Conservation (phyloP, 1,140 invertebrate species). For the Pomacea maculata region DNA sequence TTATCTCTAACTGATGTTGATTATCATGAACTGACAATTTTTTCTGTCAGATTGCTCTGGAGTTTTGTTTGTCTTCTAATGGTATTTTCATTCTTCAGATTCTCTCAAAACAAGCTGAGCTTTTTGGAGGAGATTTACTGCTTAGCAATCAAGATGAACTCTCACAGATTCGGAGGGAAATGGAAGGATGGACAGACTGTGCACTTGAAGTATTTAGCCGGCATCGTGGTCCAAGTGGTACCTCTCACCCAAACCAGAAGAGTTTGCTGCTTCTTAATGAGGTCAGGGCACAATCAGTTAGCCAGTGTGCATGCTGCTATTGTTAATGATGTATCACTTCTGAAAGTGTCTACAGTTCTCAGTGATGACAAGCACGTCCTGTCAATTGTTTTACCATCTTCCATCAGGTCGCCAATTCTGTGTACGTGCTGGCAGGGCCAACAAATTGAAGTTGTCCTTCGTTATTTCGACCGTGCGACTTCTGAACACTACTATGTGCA, state of each 20-base stretch:
- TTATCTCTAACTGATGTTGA: too few relatives aligned
- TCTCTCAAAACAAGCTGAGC: constrained; percentile 51
- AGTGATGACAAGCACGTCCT: too few relatives aligned
- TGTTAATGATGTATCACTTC: neutral
- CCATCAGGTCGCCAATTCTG: too few relatives aligned
- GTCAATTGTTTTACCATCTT: too few relatives aligned
- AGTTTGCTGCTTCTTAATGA: constrained; percentile 58
- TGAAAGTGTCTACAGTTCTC: too few relatives aligned
- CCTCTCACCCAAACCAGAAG: constrained; percentile 51
- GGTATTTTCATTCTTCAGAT: constrained; percentile 35
- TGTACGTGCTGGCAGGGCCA: too few relatives aligned
- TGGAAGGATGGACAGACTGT: constrained; percentile 62
- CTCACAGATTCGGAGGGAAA: constrained; percentile 49
- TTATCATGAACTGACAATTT: neutral
- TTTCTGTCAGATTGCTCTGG: neutral
- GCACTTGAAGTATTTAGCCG: constrained; percentile 58
- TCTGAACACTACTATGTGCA: too few relatives aligned
- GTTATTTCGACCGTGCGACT: too few relatives aligned
- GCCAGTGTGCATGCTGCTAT: neutral
- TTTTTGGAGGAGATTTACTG: constrained; percentile 60
- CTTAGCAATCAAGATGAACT: constrained; percentile 57
- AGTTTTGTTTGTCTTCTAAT: neutral
- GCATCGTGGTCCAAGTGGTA: constrained; percentile 48
- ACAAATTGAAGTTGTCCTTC: too few relatives aligned
- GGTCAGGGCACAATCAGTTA: constrained; percentile 28